Percentiles rank a stretch among this genome's conserved stretches.
Evolutionary conservation across 2,797 vertebrate species (phyloP).

Genomic region (Takifugu rubripes): DNA sequence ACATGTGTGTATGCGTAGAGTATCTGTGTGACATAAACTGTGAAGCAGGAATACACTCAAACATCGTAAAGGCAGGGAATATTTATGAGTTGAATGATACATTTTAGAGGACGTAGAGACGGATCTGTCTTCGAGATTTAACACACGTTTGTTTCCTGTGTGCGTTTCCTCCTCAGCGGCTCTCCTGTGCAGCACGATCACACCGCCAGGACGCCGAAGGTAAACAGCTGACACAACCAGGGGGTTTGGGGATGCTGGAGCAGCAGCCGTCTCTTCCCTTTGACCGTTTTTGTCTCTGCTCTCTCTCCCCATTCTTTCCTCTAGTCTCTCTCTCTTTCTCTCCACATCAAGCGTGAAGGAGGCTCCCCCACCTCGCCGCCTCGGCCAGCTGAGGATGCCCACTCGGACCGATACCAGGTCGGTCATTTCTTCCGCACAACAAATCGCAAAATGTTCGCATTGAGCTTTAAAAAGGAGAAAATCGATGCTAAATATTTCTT

Average conservation of each 20-base stretch:
- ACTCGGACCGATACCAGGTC: constrained; percentile 96
- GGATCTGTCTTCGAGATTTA: constrained; percentile 10
- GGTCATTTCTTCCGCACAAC: background rate
- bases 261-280: background rate
- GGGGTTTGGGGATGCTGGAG: background rate
- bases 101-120: background rate
- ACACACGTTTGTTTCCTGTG: constrained; percentile 4
- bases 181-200: constrained; percentile 50
- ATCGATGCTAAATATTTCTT: no score
- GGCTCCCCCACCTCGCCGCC: constrained; percentile 85
- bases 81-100: constrained; percentile 32
- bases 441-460: no score
- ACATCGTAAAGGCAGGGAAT: constrained; percentile 28
- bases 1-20: constrained; percentile 13
- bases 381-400: constrained; percentile 84
- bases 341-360: constrained; percentile 93
- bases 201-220: constrained; percentile 63
- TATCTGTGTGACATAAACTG: constrained; percentile 16
- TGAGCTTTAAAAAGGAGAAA: no score
- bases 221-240: constrained; percentile 25
- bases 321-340: constrained; percentile 87
- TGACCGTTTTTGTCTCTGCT: constrained; percentile 7
- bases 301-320: constrained; percentile 37
- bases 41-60: constrained; percentile 38
- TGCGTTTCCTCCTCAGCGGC: constrained; percentile 27